Base-by-base conservation (phyloP, 2,888 invertebrate genomes). In the Scrobipalpa costella region DNA sequence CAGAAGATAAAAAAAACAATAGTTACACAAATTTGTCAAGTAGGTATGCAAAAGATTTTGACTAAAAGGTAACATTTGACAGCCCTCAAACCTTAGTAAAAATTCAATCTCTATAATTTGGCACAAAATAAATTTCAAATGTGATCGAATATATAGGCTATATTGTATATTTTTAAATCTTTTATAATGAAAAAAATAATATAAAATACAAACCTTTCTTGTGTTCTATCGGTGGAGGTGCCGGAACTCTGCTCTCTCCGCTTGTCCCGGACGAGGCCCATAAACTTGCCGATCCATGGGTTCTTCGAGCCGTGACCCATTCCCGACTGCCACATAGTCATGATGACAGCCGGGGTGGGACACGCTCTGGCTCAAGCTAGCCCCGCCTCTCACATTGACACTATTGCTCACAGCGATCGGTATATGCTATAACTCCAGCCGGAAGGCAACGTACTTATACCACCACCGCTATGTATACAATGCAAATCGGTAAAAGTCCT, bases 271-370 rank as follows among this genome's bases (percentile, higher is more conserved):
- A 73, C 68, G 1, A 74, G 59, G 0, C 71, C 70, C 62, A 74
- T 71, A 19, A 75, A 71, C 47, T 70, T 72, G 6, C 75, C 73
- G 7, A 75, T 40, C 75, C 76, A 76, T 0, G 73, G 75, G 27
- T 69, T 71, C 57, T 73, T 73, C 11, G 69, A 65, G 44, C 69
- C 68, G 61, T 74, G 76, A n/a, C 71, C 67, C 66, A 73, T 69
- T n/a, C 72, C 71, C 17, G 73, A 64, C 44, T 75, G 73, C 74
- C 72, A 72, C 66, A 73, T 71, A 0, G 72, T 71, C 73, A 73
- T 73, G 11, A 47, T 63, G 61, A 59, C 64, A 58, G 63, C 47
- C 57, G 64, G 63, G 63, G 49, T 50, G 57, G 62, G 64, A 47
- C 65, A 64, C 66, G 49, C 21, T 59, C 62, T 27, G 55, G 0